Base-by-base conservation (phyloP, 2,113 vertebrate genomes). In the Madoqua kirkii region DNA sequence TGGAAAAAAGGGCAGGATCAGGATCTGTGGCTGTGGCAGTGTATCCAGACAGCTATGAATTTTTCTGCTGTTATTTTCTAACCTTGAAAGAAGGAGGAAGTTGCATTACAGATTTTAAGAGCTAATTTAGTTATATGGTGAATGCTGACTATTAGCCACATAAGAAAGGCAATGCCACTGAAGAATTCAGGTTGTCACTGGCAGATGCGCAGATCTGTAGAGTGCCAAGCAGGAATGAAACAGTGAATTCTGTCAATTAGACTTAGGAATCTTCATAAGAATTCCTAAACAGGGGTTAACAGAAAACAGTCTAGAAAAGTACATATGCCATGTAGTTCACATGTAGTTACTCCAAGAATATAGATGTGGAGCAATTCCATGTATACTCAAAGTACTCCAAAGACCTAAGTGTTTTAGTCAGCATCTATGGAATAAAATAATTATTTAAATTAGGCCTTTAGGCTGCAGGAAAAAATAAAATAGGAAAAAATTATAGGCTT, bases 31-130 rank as follows among this genome's bases (percentile, higher is more conserved):
- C 87, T 96, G 67, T 84, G 84, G 94, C 1, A 2, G 40, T 93
- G 45, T 79, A 76, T 93, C 8, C 79, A 96, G 76, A 92, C 13
- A 91, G 64, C 36, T 93, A 62, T 96, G 87, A 91, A 91, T 83
- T 95, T 89, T 84, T 78, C 54, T 91, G 8, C 64, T 71, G 3
- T 36, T 91, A 54, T 62, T 96, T 89, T 93, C 54, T 94, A 67
- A 92, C 84, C 87, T 91, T 91, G 59, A 92, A 96, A 92, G 91
- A 21, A 93, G n/a, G 54, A 93, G 79, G 59, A 82, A 54, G 5
- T 76, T 92, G 27, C 31, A 76, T 74, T 81, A 23, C n/a, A 83
- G 29, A 59, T 79, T 62, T 91, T 91, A 71, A 95, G 71, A 94
- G n/a, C 54, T 89, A 87, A 92, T 91, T 97, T 82, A 82, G 48